These are phyloP conservation scores for Odontocerum albicorne DNA, from an alignment of 2,888 invertebrate genomes.

Conservation along the genomic window DNA sequence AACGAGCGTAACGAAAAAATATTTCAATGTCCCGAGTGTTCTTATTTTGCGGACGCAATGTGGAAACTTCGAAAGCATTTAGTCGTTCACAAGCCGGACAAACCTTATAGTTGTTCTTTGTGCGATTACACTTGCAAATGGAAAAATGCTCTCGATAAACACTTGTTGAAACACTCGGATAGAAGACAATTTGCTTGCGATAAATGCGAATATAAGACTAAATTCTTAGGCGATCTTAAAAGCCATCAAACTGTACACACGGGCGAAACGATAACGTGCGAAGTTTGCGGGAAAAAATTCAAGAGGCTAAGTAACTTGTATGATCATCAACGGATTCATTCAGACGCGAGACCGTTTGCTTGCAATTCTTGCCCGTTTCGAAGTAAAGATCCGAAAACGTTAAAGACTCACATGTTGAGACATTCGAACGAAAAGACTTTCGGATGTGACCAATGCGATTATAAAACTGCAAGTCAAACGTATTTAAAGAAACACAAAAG, in stretches of 20 bases:
- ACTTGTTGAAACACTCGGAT: slow-evolving; percentile 6
- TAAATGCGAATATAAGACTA: slow-evolving; percentile 1
- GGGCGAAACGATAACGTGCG: not conserved
- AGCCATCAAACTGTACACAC: slow-evolving; percentile 6
- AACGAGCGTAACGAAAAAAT: too few species aligned
- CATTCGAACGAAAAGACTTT: too few species aligned
- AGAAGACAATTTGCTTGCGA: slow-evolving; percentile 9
- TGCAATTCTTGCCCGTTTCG: slow-evolving; percentile 3
- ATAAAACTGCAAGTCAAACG: too few species aligned
- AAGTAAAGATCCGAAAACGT: too few species aligned
- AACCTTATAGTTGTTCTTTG: slow-evolving; percentile 6
- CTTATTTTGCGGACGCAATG: not conserved
- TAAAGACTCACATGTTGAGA: too few species aligned
- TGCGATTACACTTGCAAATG: slow-evolving; percentile 11
- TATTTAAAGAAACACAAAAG: too few species aligned
- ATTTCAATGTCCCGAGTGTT: not conserved
- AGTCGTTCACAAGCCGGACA: not conserved
- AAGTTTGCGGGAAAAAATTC: not conserved
- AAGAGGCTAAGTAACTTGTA: slow-evolving; percentile 1
- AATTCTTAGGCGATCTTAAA: not conserved
- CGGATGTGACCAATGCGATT: too few species aligned
- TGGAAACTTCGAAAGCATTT: not conserved
- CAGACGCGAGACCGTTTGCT: slow-evolving; percentile 1
- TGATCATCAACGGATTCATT: slow-evolving; percentile 8
- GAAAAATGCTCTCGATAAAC: not conserved